These are phyloP conservation scores for Drosophila jambulina DNA, from an alignment of 1,140 invertebrate species.

Conservation along the genomic window DNA sequence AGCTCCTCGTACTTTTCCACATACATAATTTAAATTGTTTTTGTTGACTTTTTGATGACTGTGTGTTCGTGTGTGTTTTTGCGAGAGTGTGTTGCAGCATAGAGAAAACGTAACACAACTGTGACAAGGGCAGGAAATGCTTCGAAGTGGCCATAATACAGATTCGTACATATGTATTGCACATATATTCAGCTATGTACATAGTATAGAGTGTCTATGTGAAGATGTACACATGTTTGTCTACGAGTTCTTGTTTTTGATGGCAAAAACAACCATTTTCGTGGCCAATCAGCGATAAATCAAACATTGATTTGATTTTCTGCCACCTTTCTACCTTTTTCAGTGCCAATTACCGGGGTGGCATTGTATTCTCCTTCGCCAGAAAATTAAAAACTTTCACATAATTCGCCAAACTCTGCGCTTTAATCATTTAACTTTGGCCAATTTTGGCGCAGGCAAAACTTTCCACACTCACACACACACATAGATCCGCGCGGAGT, in stretches of 20 bases:
- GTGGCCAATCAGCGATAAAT: constrained; percentile 51
- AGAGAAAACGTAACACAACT: constrained; percentile 42
- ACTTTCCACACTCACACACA: constrained; percentile 40
- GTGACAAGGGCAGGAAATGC: constrained; percentile 40
- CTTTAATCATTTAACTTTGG: constrained; percentile 53
- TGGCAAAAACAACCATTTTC: constrained; percentile 28
- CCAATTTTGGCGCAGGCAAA: constrained; percentile 43
- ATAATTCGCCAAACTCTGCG: constrained; percentile 36
- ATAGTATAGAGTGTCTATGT: constrained; percentile 22
- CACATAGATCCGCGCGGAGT: constrained; percentile 6
- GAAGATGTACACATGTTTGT: constrained; percentile 26
- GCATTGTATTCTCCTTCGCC: constrained; percentile 21
- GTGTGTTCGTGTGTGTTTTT: constrained; percentile 4
- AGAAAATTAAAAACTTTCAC: constrained; percentile 45
- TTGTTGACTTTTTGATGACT: constrained; percentile 46
- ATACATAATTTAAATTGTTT: constrained; percentile 47
- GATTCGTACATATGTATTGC: constrained; percentile 9
- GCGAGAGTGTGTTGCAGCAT: constrained; percentile 12
- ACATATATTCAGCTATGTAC: constrained; percentile 19
- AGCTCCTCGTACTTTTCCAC: constrained; percentile 19
- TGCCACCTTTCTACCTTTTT: constrained; percentile 36
- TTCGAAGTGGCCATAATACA: constrained; percentile 28
- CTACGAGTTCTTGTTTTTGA: constrained; percentile 31
- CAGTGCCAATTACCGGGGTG: constrained; percentile 18
- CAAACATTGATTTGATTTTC: constrained; percentile 47